These are phyloP conservation scores for Poeciliopsis retropinna DNA, from an alignment of 2,113 vertebrate species.

Conservation along the genomic window DNA sequence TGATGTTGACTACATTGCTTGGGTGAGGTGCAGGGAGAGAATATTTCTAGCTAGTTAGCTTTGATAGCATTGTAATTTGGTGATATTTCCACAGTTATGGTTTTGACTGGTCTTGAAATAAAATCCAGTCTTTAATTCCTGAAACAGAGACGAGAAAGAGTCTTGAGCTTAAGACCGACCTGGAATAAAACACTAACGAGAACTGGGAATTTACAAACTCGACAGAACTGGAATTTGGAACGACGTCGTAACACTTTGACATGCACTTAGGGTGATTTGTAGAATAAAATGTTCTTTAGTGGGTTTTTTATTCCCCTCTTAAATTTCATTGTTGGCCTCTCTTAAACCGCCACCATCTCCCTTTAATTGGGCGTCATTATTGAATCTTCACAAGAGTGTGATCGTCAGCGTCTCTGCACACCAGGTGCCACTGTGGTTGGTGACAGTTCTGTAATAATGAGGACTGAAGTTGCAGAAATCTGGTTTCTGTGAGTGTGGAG, in stretches of 20 bases:
- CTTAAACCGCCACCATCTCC: slow-evolving; percentile 18
- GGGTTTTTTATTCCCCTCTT: neutral
- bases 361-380: slow-evolving; percentile 61
- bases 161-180: too few species aligned
- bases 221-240: neutral
- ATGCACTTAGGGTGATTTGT: neutral
- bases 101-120: too few species aligned
- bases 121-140: too few species aligned
- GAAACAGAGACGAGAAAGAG: too few species aligned
- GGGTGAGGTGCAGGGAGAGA: too few species aligned
- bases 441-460: slow-evolving; percentile 13
- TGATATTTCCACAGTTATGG: too few species aligned
- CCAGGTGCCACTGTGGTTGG: slow-evolving; percentile 16
- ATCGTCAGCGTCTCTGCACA: slow-evolving; percentile 5
- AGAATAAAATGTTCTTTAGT: neutral
- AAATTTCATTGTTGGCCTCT: slow-evolving; percentile 1
- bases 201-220: neutral
- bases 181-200: neutral
- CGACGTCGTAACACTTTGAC: neutral
- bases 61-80: too few species aligned
- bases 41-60: too few species aligned
- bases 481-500: neutral
- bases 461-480: slow-evolving; percentile 3
- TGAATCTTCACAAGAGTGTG: slow-evolving; percentile 22
- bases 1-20: too few species aligned